Percentiles rank a stretch among this genome's conserved stretches.
These are phyloP conservation scores for Oreonectes daqikongensis DNA, from an alignment of 2,797 vertebrate species.

Conservation along the genomic window DNA sequence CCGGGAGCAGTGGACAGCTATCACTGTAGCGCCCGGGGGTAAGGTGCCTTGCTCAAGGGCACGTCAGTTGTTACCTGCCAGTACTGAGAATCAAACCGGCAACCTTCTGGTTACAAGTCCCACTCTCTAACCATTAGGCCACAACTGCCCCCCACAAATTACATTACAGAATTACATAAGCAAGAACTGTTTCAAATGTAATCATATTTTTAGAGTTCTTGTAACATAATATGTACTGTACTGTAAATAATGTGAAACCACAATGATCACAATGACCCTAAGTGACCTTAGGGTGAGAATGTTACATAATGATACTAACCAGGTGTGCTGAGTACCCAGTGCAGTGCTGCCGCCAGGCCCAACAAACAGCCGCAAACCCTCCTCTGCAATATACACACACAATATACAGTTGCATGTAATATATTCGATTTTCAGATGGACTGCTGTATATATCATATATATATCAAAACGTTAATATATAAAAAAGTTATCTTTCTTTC, in stretches of 20 bases:
- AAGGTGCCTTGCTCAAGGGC: too few relatives aligned
- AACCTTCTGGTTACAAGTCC: too few relatives aligned
- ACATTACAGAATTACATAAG: constrained; percentile 19
- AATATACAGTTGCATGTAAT: neutral
- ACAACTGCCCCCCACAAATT: too few relatives aligned
- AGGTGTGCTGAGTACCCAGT: constrained; percentile 89
- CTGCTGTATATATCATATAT: neutral
- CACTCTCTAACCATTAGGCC: too few relatives aligned
- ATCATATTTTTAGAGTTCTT: constrained; percentile 8
- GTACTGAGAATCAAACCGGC: too few relatives aligned
- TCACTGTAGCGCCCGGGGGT: too few relatives aligned
- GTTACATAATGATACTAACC: constrained; percentile 79
- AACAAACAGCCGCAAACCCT: constrained; percentile 94
- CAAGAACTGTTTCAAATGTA: neutral
- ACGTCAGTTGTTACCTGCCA: too few relatives aligned
- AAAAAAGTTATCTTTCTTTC: too few relatives aligned
- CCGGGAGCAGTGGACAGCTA: too few relatives aligned
- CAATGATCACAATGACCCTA: too few relatives aligned
- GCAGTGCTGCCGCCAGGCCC: constrained; percentile 93
- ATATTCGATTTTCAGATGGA: neutral
- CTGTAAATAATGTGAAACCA: constrained; percentile 3
- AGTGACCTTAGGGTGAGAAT: neutral
- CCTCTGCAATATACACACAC: constrained; percentile 78
- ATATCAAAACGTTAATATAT: too few relatives aligned
- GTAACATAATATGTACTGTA: neutral